Percentiles rank a stretch among this genome's conserved stretches.
phyloP scores from a whole-genome alignment of 1,140 invertebrate genomes.

The Caenorhabditis latens region DNA sequence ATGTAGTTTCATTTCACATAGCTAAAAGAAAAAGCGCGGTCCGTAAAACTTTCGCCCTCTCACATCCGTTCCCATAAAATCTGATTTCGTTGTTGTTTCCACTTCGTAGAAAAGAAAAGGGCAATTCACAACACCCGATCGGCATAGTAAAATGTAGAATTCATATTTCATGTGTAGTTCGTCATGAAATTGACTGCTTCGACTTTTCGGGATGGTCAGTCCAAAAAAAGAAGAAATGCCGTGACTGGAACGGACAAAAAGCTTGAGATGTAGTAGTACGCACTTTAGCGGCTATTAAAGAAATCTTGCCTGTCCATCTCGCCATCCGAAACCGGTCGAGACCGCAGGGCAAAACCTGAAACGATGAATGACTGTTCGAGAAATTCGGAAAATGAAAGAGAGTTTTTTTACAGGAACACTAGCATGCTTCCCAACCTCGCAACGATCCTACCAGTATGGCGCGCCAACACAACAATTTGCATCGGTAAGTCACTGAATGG shows the following conservation, averaged over 20 bases:
- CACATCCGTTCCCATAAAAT: slow-evolving; percentile 52
- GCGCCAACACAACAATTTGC: slow-evolving; percentile 60
- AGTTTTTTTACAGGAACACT: slow-evolving; percentile 53
- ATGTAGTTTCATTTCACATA: neutral
- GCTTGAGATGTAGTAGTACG: slow-evolving; percentile 55
- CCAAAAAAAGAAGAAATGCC: slow-evolving; percentile 36
- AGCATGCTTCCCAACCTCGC: slow-evolving; percentile 54
- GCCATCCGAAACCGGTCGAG: slow-evolving; percentile 35
- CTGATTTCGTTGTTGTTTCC: slow-evolving; percentile 44
- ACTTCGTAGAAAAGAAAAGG: slow-evolving; percentile 43
- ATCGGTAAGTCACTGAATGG: slow-evolving; percentile 33
- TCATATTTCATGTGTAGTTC: slow-evolving; percentile 24
- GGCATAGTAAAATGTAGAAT: slow-evolving; percentile 52
- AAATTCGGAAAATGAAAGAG: neutral
- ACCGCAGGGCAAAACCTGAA: slow-evolving; percentile 18
- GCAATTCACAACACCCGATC: slow-evolving; percentile 52
- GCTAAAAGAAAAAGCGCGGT: neutral
- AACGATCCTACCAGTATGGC: slow-evolving; percentile 59
- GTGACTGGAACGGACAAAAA: slow-evolving; percentile 40
- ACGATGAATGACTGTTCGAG: slow-evolving; percentile 37
- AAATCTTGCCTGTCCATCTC: slow-evolving; percentile 45
- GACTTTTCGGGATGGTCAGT: neutral
- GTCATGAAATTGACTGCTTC: neutral
- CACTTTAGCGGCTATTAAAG: slow-evolving; percentile 52
- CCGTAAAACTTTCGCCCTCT: slow-evolving; percentile 44